Percentiles rank a stretch among this genome's conserved stretches.
phyloP scores from a whole-genome alignment of 2,888 invertebrate genomes.

The Silvanus unidentatus region DNA sequence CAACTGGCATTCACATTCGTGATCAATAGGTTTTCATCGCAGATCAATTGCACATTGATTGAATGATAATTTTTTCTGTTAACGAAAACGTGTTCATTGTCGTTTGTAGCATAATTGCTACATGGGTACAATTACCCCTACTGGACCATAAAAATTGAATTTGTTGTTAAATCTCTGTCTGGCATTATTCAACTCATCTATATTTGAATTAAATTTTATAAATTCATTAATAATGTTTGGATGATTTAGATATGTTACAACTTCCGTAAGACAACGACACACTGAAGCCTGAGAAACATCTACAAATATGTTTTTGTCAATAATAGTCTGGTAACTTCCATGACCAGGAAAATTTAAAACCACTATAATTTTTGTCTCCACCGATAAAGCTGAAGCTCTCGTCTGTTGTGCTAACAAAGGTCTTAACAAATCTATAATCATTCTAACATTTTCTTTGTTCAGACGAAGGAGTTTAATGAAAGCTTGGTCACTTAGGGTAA shows the following conservation, averaged over 20 bases:
- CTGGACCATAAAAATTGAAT: conserved; percentile 5
- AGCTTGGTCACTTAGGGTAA: no score
- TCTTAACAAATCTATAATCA: no score
- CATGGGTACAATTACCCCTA: conserved; percentile 2
- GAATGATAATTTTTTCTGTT: conserved; percentile 15
- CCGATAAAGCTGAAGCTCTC: no score
- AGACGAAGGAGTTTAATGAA: no score
- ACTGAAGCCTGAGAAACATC: conserved; percentile 7
- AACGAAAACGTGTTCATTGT: conserved; percentile 12
- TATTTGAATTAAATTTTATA: conserved; percentile 8
- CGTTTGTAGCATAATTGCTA: conserved; percentile 5
- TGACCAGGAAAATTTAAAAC: no score
- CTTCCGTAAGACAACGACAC: conserved; percentile 7
- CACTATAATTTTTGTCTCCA: no score
- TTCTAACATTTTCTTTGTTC: no score
- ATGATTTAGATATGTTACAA: conserved; percentile 9
- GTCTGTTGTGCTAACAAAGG: no score
- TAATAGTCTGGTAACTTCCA: conserved; percentile 11
- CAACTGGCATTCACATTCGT: conserved; percentile 7
- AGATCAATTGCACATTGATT: conserved; percentile 11
- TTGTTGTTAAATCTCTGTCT: no score
- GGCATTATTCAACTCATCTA: background rate
- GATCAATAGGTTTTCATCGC: conserved; percentile 11
- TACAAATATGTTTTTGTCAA: conserved; percentile 7
- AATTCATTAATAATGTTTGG: conserved; percentile 9